These are phyloP conservation scores for Diabrotica balteata DNA, from an alignment of 2,888 invertebrate species.

Conservation along the genomic window DNA sequence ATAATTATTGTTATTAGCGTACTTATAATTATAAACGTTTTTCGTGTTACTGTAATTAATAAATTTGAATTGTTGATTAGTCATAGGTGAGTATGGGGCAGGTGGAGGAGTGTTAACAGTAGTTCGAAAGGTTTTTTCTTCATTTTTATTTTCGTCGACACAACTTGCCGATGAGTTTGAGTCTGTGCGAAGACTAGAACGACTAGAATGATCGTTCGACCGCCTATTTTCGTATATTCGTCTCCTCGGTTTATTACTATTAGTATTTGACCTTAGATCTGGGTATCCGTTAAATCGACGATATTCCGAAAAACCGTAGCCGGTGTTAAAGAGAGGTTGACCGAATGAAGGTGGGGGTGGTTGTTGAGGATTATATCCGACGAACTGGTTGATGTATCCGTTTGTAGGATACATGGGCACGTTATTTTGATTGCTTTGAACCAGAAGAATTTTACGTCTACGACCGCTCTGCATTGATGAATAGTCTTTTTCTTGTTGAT, in stretches of 20 bases:
- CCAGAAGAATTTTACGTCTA: conserved; percentile 42
- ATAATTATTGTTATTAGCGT: conserved; percentile 13
- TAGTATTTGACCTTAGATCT: conserved; percentile 23
- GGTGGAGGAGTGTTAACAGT: conserved; percentile 43
- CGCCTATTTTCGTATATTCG: conserved; percentile 25
- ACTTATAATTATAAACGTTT: conserved; percentile 34
- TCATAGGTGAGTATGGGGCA: conserved; percentile 44
- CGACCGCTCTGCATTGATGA: conserved; percentile 58
- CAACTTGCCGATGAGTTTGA: conserved; percentile 53
- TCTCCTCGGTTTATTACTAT: conserved; percentile 17
- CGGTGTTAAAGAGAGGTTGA: conserved; percentile 11
- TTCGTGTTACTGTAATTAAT: conserved; percentile 25
- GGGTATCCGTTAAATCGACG: conserved; percentile 27
- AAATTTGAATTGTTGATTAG: conserved; percentile 36
- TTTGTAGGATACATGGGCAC: conserved; percentile 22
- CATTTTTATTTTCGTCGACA: conserved; percentile 41
- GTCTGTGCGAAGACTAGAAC: conserved; percentile 49
- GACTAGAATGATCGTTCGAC: conserved; percentile 44
- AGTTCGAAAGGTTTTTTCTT: conserved; percentile 31
- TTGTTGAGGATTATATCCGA: conserved; percentile 21
- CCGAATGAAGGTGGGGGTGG: conserved; percentile 20
- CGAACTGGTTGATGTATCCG: conserved; percentile 27
- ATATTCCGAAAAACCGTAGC: conserved; percentile 24
- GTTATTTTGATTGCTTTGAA: conserved; percentile 17
- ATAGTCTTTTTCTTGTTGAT: conserved; percentile 57